Evolutionary conservation across 2,797 vertebrate species (phyloP).

Genomic region (Danio choprae): DNA sequence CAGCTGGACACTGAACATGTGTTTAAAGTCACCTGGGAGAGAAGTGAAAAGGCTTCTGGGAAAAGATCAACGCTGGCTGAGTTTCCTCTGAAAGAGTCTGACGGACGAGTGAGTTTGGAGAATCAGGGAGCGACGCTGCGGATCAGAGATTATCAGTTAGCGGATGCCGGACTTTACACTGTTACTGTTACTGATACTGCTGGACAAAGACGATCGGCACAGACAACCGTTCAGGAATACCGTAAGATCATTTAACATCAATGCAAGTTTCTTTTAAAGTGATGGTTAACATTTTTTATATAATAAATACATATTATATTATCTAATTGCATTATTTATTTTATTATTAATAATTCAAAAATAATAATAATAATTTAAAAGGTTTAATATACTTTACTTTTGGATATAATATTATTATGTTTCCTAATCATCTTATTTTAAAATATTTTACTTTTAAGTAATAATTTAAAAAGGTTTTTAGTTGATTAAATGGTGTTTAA

Average conservation of each 20-base stretch:
- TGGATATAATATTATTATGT: no score
- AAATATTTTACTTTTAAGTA: no score
- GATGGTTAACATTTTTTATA: no score
- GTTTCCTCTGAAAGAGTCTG: constrained; percentile 61
- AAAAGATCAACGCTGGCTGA: constrained; percentile 67
- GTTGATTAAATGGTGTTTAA: no score
- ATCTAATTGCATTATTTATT: no score
- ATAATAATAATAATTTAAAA: no score
- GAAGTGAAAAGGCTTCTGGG: constrained; percentile 19
- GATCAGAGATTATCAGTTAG: constrained; percentile 62
- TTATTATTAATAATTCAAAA: no score
- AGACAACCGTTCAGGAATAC: constrained; percentile 74
- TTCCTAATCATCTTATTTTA: no score
- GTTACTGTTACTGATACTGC: constrained; percentile 68
- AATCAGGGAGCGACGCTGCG: constrained; percentile 66
- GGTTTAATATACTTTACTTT: no score
- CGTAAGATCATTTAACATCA: constrained; percentile 63
- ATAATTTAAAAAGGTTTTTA: no score
- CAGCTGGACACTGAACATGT: constrained; percentile 59
- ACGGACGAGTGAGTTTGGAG: constrained; percentile 50
- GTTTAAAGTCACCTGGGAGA: constrained; percentile 71
- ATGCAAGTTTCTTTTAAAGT: no score
- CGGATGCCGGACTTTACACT: constrained; percentile 70
- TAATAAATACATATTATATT: no score
- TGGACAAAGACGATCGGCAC: constrained; percentile 60